phyloP scores from a whole-genome alignment of 1,140 invertebrate species.

The Platorchestia sp. region DNA sequence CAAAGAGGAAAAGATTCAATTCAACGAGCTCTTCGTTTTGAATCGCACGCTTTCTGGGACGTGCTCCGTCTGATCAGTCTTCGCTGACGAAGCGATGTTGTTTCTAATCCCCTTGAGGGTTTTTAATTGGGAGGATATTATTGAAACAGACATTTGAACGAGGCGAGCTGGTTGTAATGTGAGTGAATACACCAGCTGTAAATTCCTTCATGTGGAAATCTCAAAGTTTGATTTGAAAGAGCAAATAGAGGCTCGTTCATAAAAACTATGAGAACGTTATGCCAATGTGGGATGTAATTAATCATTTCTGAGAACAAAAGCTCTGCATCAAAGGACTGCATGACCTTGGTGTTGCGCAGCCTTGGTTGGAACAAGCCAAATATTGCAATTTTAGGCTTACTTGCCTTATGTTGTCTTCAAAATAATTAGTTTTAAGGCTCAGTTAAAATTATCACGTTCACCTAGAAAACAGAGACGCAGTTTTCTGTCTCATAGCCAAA shows the following conservation, averaged over 20 bases:
- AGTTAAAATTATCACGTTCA: not conserved
- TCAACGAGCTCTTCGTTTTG: not conserved
- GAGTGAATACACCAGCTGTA: not conserved
- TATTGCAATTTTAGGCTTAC: not conserved
- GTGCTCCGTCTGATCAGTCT: not conserved
- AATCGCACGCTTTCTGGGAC: not conserved
- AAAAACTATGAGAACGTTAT: not conserved
- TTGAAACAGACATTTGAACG: not conserved
- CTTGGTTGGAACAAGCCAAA: not conserved
- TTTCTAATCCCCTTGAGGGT: not conserved
- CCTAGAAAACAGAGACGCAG: not conserved
- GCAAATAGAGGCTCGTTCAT: not conserved
- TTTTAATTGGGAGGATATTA: not conserved
- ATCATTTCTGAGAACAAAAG: not conserved
- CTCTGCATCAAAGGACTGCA: not conserved
- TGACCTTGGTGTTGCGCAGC: not conserved
- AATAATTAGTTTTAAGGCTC: not conserved
- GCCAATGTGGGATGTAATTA: not conserved
- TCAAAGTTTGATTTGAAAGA: not conserved
- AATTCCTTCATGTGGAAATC: not conserved
- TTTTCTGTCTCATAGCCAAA: not conserved
- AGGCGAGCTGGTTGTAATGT: not conserved
- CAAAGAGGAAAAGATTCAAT: slow-evolving; percentile 1
- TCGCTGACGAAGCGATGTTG: not conserved
- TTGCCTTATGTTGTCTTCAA: not conserved